phyloP scores from a whole-genome alignment of 2,797 vertebrate genomes.

The Podarcis lilfordi region DNA sequence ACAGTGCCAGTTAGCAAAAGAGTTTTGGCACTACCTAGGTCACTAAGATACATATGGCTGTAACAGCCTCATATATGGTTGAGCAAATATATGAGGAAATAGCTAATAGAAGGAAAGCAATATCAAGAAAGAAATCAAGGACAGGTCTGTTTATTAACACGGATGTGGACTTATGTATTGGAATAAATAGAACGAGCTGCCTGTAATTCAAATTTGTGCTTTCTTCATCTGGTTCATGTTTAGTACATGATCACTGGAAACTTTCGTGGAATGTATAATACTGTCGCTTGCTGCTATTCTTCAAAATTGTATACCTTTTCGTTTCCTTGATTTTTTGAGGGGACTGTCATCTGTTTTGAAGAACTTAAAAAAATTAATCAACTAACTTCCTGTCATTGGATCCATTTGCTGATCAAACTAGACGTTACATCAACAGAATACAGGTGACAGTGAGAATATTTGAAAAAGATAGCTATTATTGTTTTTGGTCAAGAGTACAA shows the following conservation, averaged over 20 bases:
- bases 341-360: background rate
- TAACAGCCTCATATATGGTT: too few species aligned
- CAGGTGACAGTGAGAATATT: background rate
- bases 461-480: background rate
- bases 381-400: background rate
- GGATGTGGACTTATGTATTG: background rate
- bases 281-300: background rate
- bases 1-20: background rate
- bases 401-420: background rate
- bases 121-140: background rate
- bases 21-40: background rate
- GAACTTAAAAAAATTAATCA: background rate
- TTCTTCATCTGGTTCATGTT: background rate
- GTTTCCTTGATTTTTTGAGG: background rate
- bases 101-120: background rate
- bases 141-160: background rate
- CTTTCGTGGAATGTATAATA: background rate
- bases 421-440: background rate
- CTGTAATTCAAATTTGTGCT: background rate
- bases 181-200: background rate
- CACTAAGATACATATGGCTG: background rate
- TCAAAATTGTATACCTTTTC: background rate
- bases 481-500: background rate
- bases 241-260: background rate
- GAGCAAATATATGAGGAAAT: background rate